These are phyloP conservation scores for Beris chalybata DNA, from an alignment of 2,888 invertebrate species.

Conservation along the genomic window DNA sequence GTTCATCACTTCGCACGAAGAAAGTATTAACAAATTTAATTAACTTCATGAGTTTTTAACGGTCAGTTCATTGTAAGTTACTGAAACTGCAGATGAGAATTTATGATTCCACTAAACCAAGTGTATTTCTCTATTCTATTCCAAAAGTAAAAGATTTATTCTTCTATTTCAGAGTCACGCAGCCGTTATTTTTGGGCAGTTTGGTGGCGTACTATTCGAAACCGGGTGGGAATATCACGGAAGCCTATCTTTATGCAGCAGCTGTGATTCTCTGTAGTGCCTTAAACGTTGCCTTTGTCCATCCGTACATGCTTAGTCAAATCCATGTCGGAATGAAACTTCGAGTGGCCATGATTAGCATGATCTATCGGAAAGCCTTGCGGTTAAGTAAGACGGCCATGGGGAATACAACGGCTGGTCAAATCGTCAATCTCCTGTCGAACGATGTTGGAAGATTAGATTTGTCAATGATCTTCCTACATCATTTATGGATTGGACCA, in stretches of 20 bases:
- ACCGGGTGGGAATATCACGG: constrained; percentile 42
- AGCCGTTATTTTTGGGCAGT: constrained; percentile 66
- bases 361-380: constrained; percentile 70
- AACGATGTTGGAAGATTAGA: constrained; percentile 82
- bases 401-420: constrained; percentile 73
- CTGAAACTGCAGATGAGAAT: too few species aligned
- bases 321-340: constrained; percentile 69
- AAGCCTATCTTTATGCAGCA: constrained; percentile 76
- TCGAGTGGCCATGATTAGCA: constrained; percentile 67
- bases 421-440: constrained; percentile 86
- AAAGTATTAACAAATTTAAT: too few species aligned
- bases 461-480: constrained; percentile 78
- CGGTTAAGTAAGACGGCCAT: constrained; percentile 72
- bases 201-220: constrained; percentile 63
- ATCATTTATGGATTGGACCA: constrained; percentile 91
- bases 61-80: too few species aligned
- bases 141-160: constrained; percentile 6
- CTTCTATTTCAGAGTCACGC: constrained; percentile 60
- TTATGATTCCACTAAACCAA: too few species aligned
- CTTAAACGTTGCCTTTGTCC: constrained; percentile 76
- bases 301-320: constrained; percentile 83
- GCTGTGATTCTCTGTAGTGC: constrained; percentile 75
- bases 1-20: not conserved
- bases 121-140: not conserved
- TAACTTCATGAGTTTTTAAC: too few species aligned